Conservation (phyloP, 2,888 invertebrate species). For the Tipula unca region DNA sequence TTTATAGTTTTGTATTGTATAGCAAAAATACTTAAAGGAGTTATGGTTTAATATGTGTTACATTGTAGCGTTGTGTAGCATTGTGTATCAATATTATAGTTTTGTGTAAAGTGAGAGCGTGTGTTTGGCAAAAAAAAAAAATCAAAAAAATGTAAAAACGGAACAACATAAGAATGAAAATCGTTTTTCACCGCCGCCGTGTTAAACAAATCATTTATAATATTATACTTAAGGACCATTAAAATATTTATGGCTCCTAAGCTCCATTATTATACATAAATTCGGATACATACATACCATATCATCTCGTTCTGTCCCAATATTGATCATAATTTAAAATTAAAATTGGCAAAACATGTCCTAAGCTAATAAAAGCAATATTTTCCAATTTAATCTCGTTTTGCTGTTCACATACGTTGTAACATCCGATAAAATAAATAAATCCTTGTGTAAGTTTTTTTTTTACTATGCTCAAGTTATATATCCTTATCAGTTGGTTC, state of each 20-base stretch:
- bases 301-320: background rate
- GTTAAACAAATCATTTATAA: background rate
- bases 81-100: background rate
- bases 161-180: too few species aligned
- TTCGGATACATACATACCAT: too few species aligned
- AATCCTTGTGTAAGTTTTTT: background rate
- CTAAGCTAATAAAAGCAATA: background rate
- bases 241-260: background rate
- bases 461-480: background rate
- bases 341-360: background rate
- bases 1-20: background rate
- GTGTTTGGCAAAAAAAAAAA: background rate
- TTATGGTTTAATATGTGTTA: too few species aligned
- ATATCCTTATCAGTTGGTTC: background rate
- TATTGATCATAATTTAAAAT: background rate
- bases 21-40: background rate
- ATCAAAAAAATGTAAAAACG: background rate
- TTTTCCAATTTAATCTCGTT: background rate
- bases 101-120: background rate
- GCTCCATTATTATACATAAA: too few species aligned
- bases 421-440: background rate
- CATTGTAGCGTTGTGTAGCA: background rate
- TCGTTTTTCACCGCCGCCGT: background rate
- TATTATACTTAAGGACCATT: background rate
- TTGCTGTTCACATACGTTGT: background rate